Base-by-base conservation (phyloP, 2,113 vertebrate genomes). In the Etheostoma cragini region DNA sequence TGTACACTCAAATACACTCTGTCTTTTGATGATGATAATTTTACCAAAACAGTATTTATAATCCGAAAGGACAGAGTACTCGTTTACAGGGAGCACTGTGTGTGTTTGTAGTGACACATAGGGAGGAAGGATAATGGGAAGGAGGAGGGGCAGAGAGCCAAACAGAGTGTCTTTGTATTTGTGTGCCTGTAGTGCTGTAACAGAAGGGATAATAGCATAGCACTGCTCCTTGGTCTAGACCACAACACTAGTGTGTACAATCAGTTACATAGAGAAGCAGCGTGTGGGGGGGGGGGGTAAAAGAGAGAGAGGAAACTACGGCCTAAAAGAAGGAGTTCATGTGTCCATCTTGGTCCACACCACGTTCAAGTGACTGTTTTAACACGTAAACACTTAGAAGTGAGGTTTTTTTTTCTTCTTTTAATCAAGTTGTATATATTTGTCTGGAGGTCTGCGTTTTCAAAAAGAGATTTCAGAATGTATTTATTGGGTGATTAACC, bases 11-110 rank as follows among this genome's bases (percentile, higher is more conserved):
- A 74, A 82, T 83, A 80, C 85, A 87, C 91, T 94, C 89, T 33
- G 87, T 95, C 87, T 89, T 94, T 93, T 92, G 92, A 88, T 89
- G 91, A 94, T 80, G 78, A 92, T 76, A 76, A 91, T 88, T 93
- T 96, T 91, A 95, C 95, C 93, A 94, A 94, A 94, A 91, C 92
- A 95, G 95, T 96, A 95, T 96, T 95, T 95, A 91, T 94, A 91
- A 88, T 86, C 87, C 33, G 87, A 81, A 68, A 91, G 82, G 87
- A 90, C 89, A 90, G 90, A 90, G 89, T 93, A 87, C 81, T 94
- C 94, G 93, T 93, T 94, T 94, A 94, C 93, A 94, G 73, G 82
- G 60, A 88, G 81, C 70, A 82, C 82, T 81, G 74, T 83, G 57
- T 88, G 77, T 88, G 81, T 89, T 76, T 71, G 52, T 72, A 35